Evolutionary conservation across 2,888 invertebrate genomes (phyloP), one percentile per base, ranked within the genome.

Genomic region (Leptopilina syphax): DNA sequence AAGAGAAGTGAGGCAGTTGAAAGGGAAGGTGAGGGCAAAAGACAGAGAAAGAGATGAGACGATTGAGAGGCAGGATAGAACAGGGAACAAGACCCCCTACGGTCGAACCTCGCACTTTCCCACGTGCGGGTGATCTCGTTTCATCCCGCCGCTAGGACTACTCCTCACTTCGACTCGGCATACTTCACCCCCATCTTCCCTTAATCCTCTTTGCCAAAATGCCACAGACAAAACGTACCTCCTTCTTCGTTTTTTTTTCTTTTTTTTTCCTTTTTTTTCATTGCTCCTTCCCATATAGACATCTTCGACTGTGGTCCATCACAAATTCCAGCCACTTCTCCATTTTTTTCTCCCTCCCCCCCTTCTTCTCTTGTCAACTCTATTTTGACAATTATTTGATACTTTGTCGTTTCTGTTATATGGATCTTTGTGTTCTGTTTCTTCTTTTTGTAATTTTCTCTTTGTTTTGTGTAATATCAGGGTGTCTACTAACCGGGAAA

Each of bases 111-210:
- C 90, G 90, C 91, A 91, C 90, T 92, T 91, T 91, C 91, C 92
- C 91, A 91, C 91, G 91, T 91, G 90, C 91, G 92, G 92, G 92
- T 91, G 91, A 92, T 91, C 92, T 86, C 89, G 91, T 92, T 92
- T 91, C 88, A 91, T 91, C 91, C 90, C 87, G 89, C 91, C 63
- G 63, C 54, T 50, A 57, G 91, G 91, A 89, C 90, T 85, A 83
- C 86, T 87, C 84, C 84, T 85, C 87, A 85, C 86, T 87, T 86
- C 85, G 86, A 84, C 85, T 87, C 85, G 84, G 85, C 85, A 87
- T 86, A 85, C 84, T 86, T 91, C 90, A 91, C 90, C 90, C 90
- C 89, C 90, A 90, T 91, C 89, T 54, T 27, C 89, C 73, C 41
- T 54, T 34, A 34, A 41, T 54, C 57, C 57, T 44, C 73, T 57